Percentiles rank a stretch among this genome's conserved stretches.
phyloP scores from a whole-genome alignment of 2,888 invertebrate genomes.

The Hirudinaria manillensis region DNA sequence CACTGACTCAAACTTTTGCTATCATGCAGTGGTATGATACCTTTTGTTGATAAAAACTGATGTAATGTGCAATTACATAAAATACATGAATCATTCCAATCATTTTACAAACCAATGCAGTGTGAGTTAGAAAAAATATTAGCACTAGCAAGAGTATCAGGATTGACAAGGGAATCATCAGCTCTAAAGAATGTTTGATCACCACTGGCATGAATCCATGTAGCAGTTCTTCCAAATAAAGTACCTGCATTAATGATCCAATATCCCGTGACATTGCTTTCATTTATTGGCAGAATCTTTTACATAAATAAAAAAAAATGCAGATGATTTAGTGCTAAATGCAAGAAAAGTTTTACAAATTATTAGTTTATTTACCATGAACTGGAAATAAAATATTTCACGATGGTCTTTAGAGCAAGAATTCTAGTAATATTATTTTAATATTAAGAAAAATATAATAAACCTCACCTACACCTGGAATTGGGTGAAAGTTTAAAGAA shows the following conservation, averaged over 20 bases:
- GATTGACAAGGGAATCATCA: slow-evolving; percentile 85
- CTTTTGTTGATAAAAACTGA: slow-evolving; percentile 46
- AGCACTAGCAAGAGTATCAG: slow-evolving; percentile 76
- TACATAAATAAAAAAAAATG: background rate
- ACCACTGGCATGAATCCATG: slow-evolving; percentile 89
- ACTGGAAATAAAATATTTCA: no score
- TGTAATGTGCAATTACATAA: no score
- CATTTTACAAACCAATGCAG: slow-evolving; percentile 64
- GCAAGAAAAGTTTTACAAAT: no score
- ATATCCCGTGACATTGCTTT: background rate
- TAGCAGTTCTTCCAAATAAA: slow-evolving; percentile 71
- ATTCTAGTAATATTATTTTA: background rate
- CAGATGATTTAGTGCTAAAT: no score
- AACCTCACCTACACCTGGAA: slow-evolving; percentile 2
- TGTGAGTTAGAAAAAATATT: slow-evolving; percentile 81
- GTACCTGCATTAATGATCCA: slow-evolving; percentile 58
- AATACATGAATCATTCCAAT: background rate
- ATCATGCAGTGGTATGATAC: slow-evolving; percentile 73
- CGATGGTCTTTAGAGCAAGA: no score
- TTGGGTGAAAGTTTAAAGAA: background rate
- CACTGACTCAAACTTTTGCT: slow-evolving; percentile 70
- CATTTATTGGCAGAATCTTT: background rate
- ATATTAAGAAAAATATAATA: background rate
- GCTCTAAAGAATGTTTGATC: slow-evolving; percentile 90
- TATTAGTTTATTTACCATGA: no score